Evolutionary conservation across 2,888 invertebrate species (phyloP), one percentile per base, ranked within the genome.

Genomic region (Andrena minutula): DNA sequence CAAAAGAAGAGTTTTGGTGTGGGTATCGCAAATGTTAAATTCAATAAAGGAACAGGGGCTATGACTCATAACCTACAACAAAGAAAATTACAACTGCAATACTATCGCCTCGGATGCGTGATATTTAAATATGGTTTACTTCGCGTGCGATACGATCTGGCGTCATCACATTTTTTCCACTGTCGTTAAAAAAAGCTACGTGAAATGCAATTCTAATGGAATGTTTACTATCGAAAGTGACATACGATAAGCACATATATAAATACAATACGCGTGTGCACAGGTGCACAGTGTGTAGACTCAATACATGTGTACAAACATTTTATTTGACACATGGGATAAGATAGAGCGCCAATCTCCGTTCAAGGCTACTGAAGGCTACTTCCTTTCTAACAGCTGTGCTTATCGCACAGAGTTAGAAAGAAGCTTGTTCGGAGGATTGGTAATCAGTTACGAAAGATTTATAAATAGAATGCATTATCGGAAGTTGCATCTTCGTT

Each of bases 51-150:
- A 32, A 20, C 58, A 53, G 20, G 41, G 20, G 41, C 32, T 61
- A 84, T 87, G 87, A 85, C 71, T 85, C 85, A 88, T 88, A 88
- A 88, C 88, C 88, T 88, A 66, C 8, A 86, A 86, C 70, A 66
- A 82, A 79, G 68, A 56, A 69, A 20, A 80, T 5, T 23, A 53
- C 26, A 58, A 16, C 23, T 71, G n/a, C 16, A 53, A 53, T 23
- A 35, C 6, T 41, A 16, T 7, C 26, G 16, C 2, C 16, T 10
- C 0, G 23, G 35, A 35, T 2, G 20, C 4, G 6, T 51, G 28
- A 20, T 47, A 47, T 64, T 51, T 16, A 16, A 51, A 30, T n/a
- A 64, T 26, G 6, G 12, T 56, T 60, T 51, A 56, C 41, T 47
- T 56, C 26, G 26, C 28, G 5, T 8, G 8, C 56, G 5, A 56